phyloP scores from a whole-genome alignment of 1,140 invertebrate genomes.

The Calliphora vicina region DNA sequence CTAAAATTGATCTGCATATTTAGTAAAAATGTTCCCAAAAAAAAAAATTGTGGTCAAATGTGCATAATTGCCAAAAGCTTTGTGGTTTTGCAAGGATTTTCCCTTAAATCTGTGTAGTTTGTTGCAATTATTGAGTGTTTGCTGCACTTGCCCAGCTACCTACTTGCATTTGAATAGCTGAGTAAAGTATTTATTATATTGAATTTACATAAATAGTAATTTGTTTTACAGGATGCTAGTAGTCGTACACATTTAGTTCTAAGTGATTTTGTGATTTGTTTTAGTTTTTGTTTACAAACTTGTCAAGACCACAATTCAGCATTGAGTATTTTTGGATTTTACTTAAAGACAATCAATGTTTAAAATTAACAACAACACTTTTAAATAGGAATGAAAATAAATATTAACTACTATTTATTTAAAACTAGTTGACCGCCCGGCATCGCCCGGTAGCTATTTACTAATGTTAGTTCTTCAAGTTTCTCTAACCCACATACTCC shows the following conservation, averaged over 20 bases:
- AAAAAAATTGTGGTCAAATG: background rate
- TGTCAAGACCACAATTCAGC: background rate
- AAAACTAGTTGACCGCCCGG: too few relatives aligned
- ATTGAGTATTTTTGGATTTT: background rate
- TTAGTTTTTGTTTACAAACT: background rate
- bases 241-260: background rate
- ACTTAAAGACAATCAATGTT: background rate
- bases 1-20: background rate
- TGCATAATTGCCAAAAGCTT: constrained; percentile 13
- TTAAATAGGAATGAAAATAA: too few relatives aligned
- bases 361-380: background rate
- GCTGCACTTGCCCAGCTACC: background rate
- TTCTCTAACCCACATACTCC: too few relatives aligned
- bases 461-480: too few relatives aligned
- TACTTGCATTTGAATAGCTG: background rate
- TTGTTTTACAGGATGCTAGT: background rate
- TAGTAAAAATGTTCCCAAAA: background rate
- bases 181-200: background rate
- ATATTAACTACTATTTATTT: too few relatives aligned
- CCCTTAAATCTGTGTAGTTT: background rate
- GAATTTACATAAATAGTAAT: constrained; percentile 6
- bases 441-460: too few relatives aligned
- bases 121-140: background rate
- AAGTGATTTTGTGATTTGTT: background rate
- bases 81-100: background rate